These are phyloP conservation scores for Trachythela sp. DNA, from an alignment of 64 coral and sea anemone species.

Conservation along the genomic window DNA sequence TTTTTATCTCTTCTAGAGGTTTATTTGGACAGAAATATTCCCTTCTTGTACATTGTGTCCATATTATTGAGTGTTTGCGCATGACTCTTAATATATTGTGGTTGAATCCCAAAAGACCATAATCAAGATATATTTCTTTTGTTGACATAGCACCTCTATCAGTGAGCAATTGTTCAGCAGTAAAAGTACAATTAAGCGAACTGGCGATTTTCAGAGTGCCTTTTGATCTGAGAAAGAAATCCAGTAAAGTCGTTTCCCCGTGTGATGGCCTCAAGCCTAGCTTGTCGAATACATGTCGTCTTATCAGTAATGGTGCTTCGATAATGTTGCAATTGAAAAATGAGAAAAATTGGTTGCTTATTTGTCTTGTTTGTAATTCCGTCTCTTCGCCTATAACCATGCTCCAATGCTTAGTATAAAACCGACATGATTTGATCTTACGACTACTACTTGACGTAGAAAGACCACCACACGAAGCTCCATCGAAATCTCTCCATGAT, in stretches of 20 bases:
- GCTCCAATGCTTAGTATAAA: slow-evolving; percentile 12
- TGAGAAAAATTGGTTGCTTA: not conserved
- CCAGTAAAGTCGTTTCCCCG: slow-evolving; percentile 21
- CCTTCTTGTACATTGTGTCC: not conserved
- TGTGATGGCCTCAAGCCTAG: slow-evolving; percentile 21
- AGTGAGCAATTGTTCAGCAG: not conserved
- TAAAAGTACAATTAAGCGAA: not conserved
- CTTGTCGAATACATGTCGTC: not conserved
- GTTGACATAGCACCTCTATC: slow-evolving; percentile 15
- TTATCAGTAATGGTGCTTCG: slow-evolving; percentile 6
- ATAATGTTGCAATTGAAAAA: slow-evolving; percentile 6
- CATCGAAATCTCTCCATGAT: not conserved
- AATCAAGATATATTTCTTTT: slow-evolving; percentile 27
- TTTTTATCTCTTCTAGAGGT: not conserved
- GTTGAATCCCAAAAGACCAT: slow-evolving; percentile 18
- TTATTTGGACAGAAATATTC: not conserved
- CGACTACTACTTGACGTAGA: not conserved
- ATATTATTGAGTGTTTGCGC: not conserved
- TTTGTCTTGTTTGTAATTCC: not conserved
- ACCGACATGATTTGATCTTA: not conserved
- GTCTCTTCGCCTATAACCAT: not conserved
- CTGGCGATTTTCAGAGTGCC: slow-evolving; percentile 18
- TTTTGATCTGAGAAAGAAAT: slow-evolving; percentile 34
- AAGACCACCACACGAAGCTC: not conserved
- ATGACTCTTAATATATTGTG: slow-evolving; percentile 36